A percentile compares a stretch with the other conserved stretches of the same genome.
Conservation (phyloP, 2,797 vertebrate species). For the Eutrigla gurnardus region DNA sequence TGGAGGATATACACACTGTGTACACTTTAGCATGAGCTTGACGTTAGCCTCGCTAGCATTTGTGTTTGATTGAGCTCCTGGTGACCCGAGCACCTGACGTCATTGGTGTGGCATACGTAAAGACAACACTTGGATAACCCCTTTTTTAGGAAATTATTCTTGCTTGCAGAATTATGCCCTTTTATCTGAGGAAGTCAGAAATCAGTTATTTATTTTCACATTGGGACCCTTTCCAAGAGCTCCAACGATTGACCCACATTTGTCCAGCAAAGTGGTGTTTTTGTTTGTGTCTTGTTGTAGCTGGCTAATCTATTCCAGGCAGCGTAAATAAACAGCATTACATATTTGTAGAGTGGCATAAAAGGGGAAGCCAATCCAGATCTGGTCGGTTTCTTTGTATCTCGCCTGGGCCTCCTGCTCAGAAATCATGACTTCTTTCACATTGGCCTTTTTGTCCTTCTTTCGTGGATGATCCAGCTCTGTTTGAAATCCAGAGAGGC, state of each 20-base stretch:
- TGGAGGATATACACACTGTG: background rate
- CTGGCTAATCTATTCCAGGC: conserved; percentile 5
- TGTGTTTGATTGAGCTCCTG: conserved; percentile 5
- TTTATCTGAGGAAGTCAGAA: too few species aligned
- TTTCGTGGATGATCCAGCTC: conserved; percentile 17
- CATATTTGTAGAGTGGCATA: background rate
- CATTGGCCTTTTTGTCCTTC: conserved; percentile 12
- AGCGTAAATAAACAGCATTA: conserved; percentile 21
- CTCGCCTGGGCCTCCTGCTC: background rate
- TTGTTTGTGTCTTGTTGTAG: conserved; percentile 14
- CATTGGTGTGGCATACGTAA: background rate
- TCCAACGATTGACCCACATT: conserved; percentile 14
- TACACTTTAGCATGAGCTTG: background rate
- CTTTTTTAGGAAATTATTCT: background rate
- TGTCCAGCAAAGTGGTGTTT: background rate
- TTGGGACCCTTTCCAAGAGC: background rate
- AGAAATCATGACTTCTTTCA: conserved; percentile 45
- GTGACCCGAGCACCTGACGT: conserved; percentile 8
- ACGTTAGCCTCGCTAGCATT: background rate
- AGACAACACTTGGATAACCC: background rate
- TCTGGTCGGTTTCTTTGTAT: conserved; percentile 34
- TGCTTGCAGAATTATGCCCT: background rate
- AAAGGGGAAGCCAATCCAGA: conserved; percentile 10
- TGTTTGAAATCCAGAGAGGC: conserved; percentile 10
- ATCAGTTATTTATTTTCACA: background rate